phyloP scores from a whole-genome alignment of 2,113 vertebrate species.

The Peromyscus californicus region DNA sequence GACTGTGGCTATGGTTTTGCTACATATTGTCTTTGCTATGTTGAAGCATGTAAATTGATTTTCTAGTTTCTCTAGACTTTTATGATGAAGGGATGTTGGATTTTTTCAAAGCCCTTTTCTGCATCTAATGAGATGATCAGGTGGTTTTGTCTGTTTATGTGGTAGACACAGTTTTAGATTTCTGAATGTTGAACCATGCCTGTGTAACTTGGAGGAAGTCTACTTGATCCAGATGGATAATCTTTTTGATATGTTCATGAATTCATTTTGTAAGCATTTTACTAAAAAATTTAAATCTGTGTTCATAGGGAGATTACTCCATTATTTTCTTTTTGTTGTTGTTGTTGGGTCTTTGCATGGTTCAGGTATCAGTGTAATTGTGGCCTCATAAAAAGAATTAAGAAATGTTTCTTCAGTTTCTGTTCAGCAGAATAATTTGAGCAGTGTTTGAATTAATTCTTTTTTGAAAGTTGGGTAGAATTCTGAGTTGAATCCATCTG shows the following conservation, averaged over 20 bases:
- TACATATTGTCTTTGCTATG: background rate
- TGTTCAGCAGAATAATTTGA: background rate
- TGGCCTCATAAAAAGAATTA: background rate
- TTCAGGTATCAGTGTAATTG: background rate
- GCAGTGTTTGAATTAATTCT: background rate
- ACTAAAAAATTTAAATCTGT: background rate
- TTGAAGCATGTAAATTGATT: background rate
- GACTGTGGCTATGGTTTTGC: background rate
- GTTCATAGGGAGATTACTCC: background rate
- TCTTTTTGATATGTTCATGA: background rate
- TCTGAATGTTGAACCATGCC: background rate
- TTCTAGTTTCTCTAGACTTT: background rate
- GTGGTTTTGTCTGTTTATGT: background rate
- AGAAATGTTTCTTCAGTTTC: background rate
- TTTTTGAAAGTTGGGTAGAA: background rate
- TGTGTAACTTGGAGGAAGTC: background rate
- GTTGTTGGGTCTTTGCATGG: background rate
- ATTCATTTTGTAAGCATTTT: background rate
- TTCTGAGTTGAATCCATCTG: background rate
- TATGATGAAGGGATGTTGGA: background rate
- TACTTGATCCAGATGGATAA: background rate
- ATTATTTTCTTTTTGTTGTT: background rate
- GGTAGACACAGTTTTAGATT: background rate
- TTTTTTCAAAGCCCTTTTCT: background rate
- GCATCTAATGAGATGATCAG: background rate